Evolutionary conservation across 2,113 vertebrate species (phyloP).

Genomic region (Thryonomys swinderianus): DNA sequence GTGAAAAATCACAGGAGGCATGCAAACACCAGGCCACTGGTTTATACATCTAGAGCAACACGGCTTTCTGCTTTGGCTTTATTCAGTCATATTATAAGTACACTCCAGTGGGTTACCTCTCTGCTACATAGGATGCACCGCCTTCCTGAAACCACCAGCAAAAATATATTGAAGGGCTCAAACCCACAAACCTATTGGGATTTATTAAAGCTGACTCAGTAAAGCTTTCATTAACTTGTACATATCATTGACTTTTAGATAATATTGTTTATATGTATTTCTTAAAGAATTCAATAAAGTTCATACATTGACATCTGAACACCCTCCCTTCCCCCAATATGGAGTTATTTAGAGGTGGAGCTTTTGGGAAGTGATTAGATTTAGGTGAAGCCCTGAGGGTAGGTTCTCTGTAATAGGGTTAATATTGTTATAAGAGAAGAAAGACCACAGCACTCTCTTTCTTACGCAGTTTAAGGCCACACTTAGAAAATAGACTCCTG

Average conservation of each 20-base stretch:
- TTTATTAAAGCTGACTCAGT: conserved; percentile 23
- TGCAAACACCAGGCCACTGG: not conserved
- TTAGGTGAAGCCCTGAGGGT: not conserved
- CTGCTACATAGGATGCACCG: not conserved
- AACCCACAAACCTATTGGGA: not conserved
- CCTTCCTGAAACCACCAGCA: conserved; percentile 6
- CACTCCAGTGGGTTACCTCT: not conserved
- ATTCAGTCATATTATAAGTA: conserved; percentile 35
- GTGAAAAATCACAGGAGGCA: conserved; percentile 28
- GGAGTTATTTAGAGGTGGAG: not conserved
- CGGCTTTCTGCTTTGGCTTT: conserved; percentile 34
- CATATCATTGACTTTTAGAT: not conserved
- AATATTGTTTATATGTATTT: conserved; percentile 46
- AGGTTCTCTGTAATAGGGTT: not conserved
- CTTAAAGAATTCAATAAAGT: conserved; percentile 30
- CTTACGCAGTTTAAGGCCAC: not conserved
- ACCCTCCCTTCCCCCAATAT: not conserved
- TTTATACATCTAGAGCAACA: conserved; percentile 22
- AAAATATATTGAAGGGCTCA: conserved; percentile 28
- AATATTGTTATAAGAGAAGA: not conserved
- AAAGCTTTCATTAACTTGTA: not conserved
- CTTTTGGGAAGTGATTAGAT: not conserved
- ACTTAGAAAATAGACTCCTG: not conserved
- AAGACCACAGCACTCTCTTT: not conserved
- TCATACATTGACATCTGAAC: not conserved